Base-by-base conservation (phyloP, 2,797 vertebrate species). In the Coilia nasus region DNA sequence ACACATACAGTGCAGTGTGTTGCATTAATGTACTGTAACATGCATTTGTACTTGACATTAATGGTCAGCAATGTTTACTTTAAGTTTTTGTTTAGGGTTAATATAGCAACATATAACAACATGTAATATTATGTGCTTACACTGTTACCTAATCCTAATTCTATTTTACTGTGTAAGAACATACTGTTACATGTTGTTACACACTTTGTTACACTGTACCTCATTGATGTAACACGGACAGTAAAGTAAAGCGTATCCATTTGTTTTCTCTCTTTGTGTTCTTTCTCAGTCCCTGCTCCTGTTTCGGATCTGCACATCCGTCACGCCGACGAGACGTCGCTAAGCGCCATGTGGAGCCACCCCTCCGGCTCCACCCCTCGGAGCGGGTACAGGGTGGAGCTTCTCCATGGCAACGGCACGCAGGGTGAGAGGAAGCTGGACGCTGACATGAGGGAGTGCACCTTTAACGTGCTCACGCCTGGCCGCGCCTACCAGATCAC, bases 361-460 rank as follows among this genome's bases (percentile, higher is more conserved):
- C 95, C 97, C 80, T 83, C 88, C 17, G 91, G 94, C 0, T 96
- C 96, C 7, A 96, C 90, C 9, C 89, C 87, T 84, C 91, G 97
- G 93, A 96, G 97, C 85, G 86, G 93, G 86, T 99, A 99, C 91
- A 95, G 95, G 82, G 95, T 99, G 86, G 95, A 95, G 9, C 93
- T 99, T 81, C 87, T 89, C 82, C 93, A 97, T 23, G 95, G 94
- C 90, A 91, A 94, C 71, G 92, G 93, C 80, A 90, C 93, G 2
- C 59, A 96, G 82, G 93, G 95, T 0, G 96, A 96, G 87, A 93
- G 96, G 84, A 90, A 89, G 10, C 94, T 97, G 93, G 90, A 92
- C 86, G 95, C 94, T 25, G 96, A 97, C 88, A 96, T 96, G 94
- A 97, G 96, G 89, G 98, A 99, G 90, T 98, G 97, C 91, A 98